Base-by-base conservation (phyloP, 2,113 vertebrate genomes). In the Donacobius atricapilla region DNA sequence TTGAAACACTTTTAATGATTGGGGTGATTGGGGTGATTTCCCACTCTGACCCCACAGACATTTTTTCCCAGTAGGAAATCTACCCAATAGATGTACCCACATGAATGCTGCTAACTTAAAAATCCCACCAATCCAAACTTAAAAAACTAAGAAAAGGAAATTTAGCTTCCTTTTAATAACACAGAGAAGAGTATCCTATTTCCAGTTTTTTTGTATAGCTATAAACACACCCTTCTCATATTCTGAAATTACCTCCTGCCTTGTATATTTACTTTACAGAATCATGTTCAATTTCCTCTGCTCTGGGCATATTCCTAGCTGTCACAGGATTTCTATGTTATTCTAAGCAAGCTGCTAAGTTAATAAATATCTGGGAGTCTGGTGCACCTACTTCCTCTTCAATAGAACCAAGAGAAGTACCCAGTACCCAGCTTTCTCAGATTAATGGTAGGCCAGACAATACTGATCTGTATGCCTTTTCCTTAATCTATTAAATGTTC, bases 381-480 rank as follows among this genome's bases (percentile, higher is more conserved):
- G 23, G 28, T 89, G 30, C 13, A 65, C n/a, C 20, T n/a, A 16
- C 13, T 37, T 83, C 20, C 13, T 66, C 66, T 35, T 23, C n/a
- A 30, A 10, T 2, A 35, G 33, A 83, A 44, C 24, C 11, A 37
- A 39, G 13, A 37, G 13, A 44, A 89, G 19, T 35, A 79, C 9
- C 11, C 40, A 89, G 19, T 35, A 79, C 9, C 11, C 40, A 56
- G 13, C 12, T 78, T 2, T 1, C 39, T 77, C 48, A 90, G 44
- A 61, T 37, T 73, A 27, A 13, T 54, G 18, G 40, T 4, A 71
- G 25, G 23, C 8, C 35, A 88, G 90, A 28, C 4, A 23, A 40
- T 63, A 57, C 22, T 44, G 23, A 33, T 25, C 18, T 30, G 14
- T 28, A 30, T 0, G 0, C 13, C 16, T 51, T 11, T 61, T 60